Conservation (phyloP, 2,888 invertebrate genomes). For the Drosophila testacea region DNA sequence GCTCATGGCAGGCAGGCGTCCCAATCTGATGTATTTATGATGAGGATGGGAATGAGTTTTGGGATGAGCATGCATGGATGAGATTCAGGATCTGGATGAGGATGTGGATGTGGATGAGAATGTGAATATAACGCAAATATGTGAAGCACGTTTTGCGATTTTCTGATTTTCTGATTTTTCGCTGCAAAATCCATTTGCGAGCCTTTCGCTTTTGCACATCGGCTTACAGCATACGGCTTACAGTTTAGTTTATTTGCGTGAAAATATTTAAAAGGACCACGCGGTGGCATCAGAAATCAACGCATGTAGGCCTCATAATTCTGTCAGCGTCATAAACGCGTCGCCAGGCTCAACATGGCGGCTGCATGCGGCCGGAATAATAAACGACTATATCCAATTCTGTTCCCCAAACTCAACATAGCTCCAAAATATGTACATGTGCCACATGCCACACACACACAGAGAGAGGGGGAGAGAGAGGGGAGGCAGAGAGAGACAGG, state of each 20-base stretch:
- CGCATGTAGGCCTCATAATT: conserved; percentile 82
- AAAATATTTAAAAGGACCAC: conserved; percentile 75
- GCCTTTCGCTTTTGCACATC: conserved; percentile 37
- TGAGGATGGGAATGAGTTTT: conserved; percentile 39
- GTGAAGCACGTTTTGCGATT: conserved; percentile 81
- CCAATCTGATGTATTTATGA: conserved; percentile 76
- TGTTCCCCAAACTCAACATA: background rate
- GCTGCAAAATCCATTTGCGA: conserved; percentile 70
- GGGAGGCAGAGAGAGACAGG: conserved; percentile 22
- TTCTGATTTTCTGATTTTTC: conserved; percentile 50
- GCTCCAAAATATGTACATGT: conserved; percentile 45
- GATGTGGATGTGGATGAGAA: conserved; percentile 1
- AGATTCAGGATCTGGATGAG: no score
- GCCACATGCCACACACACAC: conserved; percentile 16
- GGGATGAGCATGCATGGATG: conserved; percentile 23
- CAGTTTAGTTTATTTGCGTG: conserved; percentile 80
- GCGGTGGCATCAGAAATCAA: conserved; percentile 62
- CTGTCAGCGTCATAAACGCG: conserved; percentile 82
- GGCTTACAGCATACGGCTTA: conserved; percentile 66
- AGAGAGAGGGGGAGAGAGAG: background rate
- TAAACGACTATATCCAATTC: conserved; percentile 70
- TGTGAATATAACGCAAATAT: conserved; percentile 53
- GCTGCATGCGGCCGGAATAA: conserved; percentile 77
- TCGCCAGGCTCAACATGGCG: conserved; percentile 69
- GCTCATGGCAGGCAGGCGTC: conserved; percentile 50